phyloP scores from a whole-genome alignment of 2,888 invertebrate genomes.

The Dusona sp. region DNA sequence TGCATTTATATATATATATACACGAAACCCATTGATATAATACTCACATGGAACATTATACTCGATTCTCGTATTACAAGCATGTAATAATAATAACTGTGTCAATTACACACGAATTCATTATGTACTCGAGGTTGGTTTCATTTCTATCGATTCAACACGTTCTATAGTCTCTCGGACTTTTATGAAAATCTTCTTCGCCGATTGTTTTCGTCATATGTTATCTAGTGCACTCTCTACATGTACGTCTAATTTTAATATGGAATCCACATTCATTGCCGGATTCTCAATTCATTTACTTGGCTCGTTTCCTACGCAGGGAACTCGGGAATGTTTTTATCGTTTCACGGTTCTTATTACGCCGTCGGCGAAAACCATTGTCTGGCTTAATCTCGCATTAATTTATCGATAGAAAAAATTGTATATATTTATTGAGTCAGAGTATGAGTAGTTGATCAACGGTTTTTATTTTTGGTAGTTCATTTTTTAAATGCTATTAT shows the following conservation, averaged over 20 bases:
- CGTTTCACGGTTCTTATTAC: not conserved
- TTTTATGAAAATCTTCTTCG: not conserved
- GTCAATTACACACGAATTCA: slow-evolving; percentile 59
- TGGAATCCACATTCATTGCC: not conserved
- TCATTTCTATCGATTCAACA: slow-evolving; percentile 61
- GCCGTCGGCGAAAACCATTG: not conserved
- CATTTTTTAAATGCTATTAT: not conserved
- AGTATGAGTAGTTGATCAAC: not conserved
- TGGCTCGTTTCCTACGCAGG: not conserved
- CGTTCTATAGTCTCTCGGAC: slow-evolving; percentile 22
- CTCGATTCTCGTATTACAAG: slow-evolving; percentile 46
- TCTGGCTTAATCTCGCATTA: not conserved
- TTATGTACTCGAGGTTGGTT: slow-evolving; percentile 29
- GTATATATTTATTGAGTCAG: not conserved
- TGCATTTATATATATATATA: not conserved
- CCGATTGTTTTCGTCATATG: not conserved
- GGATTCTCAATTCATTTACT: not conserved
- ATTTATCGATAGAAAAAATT: not conserved
- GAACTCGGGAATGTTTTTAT: not conserved
- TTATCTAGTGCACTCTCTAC: not conserved
- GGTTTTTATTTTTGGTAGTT: not conserved
- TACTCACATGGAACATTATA: slow-evolving; percentile 28
- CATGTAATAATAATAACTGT: slow-evolving; percentile 55
- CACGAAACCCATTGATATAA: not conserved
- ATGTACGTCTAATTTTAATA: not conserved